Base-by-base conservation (phyloP, 2,797 vertebrate species). In the Trematomus bernacchii region DNA sequence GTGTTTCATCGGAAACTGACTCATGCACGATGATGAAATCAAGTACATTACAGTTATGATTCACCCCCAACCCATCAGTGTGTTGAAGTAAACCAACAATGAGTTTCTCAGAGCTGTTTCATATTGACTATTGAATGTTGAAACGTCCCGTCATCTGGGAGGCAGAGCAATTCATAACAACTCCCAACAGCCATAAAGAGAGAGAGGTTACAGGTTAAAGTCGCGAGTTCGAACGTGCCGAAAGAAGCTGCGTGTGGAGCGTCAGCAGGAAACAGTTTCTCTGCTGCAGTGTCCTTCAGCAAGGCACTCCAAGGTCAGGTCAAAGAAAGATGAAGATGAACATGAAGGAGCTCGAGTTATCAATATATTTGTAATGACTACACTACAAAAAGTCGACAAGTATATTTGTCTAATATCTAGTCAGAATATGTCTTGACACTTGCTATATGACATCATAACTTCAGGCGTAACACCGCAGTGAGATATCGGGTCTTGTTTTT, bases 171-270 rank as follows among this genome's bases (percentile, higher is more conserved):
- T 21, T 30, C 18, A 50, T 3, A 44, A 59, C 52, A 47, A 16
- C 46, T 33, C 43, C 46, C 33, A 47, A 48, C 55, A 23, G 27
- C 21, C 21, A 8, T 0, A 3, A 16, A 44, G 52, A 59, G 61
- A 43, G 27, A n/a, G n/a, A n/a, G 16, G 27, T 40, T n/a, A 44
- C 13, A 47, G 40, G 37, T 55, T 50, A 48, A 60, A 73, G 70
- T 60, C 37, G 53, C 82, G 59, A 21, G 84, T 70, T 74, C 12
- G 37, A 61, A 82, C 81, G 14, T 71, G 83, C 76, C 47, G 30
- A 12, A 16, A 1, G 19, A 27, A 16, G 53, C 50, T 73, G 67
- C 64, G 59, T 51, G 77, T 64, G 48, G 68, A 60, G 14, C 61
- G 55, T 54, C 27, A 62, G 60, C 64, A 73, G 80, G 76, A 83